Evolutionary conservation across 2,888 invertebrate genomes (phyloP).

Genomic region (Bedellia somnulentella): DNA sequence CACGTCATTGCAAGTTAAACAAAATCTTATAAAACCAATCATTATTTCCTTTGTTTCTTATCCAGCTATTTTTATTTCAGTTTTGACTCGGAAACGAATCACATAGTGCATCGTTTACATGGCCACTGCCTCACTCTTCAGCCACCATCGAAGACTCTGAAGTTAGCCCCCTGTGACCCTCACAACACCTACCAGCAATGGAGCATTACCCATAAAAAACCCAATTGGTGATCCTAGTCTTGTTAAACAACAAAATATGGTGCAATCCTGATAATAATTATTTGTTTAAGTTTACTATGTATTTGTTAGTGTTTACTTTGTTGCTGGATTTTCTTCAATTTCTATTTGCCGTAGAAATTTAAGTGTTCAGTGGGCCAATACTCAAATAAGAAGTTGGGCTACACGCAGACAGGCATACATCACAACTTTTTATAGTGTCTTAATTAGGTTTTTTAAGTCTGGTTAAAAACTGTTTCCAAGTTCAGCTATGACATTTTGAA

Average conservation of each 20-base stretch:
- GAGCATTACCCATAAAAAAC: conserved; percentile 74
- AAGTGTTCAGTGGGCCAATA: background rate
- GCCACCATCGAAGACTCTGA: conserved; percentile 76
- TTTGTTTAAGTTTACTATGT: too few species aligned
- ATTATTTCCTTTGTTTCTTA: background rate
- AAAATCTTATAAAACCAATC: background rate
- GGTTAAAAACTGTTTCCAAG: too few species aligned
- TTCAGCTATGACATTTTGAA: too few species aligned
- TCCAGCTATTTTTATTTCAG: conserved; percentile 16
- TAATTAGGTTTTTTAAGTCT: too few species aligned
- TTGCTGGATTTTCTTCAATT: background rate
- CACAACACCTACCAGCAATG: conserved; percentile 89
- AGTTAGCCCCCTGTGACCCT: conserved; percentile 80
- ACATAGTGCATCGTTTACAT: conserved; percentile 74
- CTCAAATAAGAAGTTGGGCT: background rate
- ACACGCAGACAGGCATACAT: too few species aligned
- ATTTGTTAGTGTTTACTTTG: background rate
- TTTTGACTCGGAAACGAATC: conserved; percentile 76
- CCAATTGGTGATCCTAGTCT: conserved; percentile 46
- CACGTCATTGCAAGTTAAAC: too few species aligned
- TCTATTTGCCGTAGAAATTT: background rate
- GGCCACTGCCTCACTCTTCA: conserved; percentile 83
- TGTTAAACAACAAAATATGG: too few species aligned
- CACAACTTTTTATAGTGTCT: too few species aligned
- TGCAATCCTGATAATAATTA: too few species aligned